phyloP scores from a whole-genome alignment of 2,888 invertebrate species.

The Chalcis sispes region DNA sequence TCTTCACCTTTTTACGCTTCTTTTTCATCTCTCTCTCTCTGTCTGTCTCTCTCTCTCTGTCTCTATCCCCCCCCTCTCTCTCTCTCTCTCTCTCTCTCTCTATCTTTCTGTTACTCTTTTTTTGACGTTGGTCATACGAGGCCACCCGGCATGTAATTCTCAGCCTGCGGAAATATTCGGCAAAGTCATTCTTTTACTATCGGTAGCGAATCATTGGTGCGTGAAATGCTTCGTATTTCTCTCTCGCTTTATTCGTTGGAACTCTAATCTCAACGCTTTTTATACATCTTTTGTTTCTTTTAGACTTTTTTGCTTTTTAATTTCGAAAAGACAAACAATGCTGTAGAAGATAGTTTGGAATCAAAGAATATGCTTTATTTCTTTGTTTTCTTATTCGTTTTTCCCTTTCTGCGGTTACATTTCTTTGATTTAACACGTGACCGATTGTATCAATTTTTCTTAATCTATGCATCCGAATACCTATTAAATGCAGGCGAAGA shows the following conservation, averaged over 20 bases:
- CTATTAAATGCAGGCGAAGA: neutral
- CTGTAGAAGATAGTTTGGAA: neutral
- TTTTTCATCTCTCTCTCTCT: neutral
- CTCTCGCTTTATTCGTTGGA: neutral
- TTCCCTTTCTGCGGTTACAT: neutral
- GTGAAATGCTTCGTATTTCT: conserved; percentile 40
- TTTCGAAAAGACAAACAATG: conserved; percentile 38
- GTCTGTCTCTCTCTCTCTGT: neutral
- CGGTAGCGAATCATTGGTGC: conserved; percentile 54
- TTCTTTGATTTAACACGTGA: too few relatives aligned
- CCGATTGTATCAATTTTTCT: neutral
- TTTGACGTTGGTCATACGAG: conserved; percentile 20
- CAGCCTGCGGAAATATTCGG: conserved; percentile 51
- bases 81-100: conserved; percentile 3
- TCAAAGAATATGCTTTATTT: neutral
- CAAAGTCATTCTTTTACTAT: conserved; percentile 53
- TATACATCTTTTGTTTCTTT: conserved; percentile 6
- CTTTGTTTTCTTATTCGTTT: neutral
- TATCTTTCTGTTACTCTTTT: neutral
- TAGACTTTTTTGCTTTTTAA: conserved; percentile 25
- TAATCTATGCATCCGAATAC: too few relatives aligned
- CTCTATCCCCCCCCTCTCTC: neutral
- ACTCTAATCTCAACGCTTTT: neutral
- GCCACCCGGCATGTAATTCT: conserved; percentile 46
- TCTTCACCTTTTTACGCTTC: neutral